phyloP scores from a whole-genome alignment of 1,140 invertebrate genomes.

The Paralvinella palmiformis region DNA sequence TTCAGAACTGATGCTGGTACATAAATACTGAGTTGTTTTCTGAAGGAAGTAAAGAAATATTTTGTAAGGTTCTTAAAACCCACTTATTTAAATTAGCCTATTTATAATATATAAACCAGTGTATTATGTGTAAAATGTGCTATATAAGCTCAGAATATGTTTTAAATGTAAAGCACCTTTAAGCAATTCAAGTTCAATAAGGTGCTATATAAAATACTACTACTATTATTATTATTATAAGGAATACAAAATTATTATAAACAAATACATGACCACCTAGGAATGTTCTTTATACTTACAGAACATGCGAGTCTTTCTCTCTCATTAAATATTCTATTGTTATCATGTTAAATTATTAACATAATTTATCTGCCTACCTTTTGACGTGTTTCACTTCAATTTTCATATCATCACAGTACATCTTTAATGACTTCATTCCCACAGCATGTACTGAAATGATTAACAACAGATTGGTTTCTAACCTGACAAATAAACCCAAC shows the following conservation, averaged over 20 bases:
- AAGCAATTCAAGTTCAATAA: neutral
- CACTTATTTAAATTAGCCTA: no score
- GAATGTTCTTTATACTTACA: neutral
- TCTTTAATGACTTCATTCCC: constrained; percentile 64
- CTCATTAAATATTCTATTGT: no score
- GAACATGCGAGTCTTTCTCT: no score
- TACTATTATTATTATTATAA: neutral
- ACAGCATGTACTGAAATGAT: constrained; percentile 59
- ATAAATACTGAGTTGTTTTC: no score
- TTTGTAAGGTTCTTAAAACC: no score
- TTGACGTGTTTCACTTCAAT: constrained; percentile 67
- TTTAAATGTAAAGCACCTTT: no score
- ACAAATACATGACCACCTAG: neutral
- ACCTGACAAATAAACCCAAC: neutral
- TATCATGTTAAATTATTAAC: no score
- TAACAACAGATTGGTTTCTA: constrained; percentile 22
- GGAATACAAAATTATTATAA: neutral
- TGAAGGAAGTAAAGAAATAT: no score
- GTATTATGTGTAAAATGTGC: no score
- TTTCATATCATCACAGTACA: constrained; percentile 82
- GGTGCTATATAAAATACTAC: neutral
- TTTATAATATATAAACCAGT: no score
- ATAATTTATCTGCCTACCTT: constrained; percentile 37
- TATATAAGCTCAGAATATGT: no score
- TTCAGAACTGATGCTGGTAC: no score